Evolutionary conservation across 2,888 invertebrate genomes (phyloP), one percentile per base, ranked within the genome.

Genomic region (Phrixothrix hirtus): DNA sequence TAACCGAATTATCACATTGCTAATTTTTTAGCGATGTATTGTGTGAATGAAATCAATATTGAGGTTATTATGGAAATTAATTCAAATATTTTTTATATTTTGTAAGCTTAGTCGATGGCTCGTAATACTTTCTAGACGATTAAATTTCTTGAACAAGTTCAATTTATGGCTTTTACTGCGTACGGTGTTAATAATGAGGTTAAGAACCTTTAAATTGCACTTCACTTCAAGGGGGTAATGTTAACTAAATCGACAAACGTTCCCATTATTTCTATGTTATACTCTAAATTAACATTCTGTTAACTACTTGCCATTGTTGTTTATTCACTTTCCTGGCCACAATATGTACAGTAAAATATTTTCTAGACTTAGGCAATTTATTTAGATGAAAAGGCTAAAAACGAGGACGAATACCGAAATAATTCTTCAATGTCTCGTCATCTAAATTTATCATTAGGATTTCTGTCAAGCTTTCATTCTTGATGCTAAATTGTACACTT

Each of bases 201-300:
- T 21, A 21, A 21, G 7, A 5, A 21, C 25, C n/a, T n/a, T 29
- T 27, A 35, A 45, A 35, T 45, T 38, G 26, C 21, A 46, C 45
- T 46, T 47, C 32, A 35, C 46, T 52, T 52, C 45, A 52, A 42
- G 47, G 46, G 47, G 52, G 52, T 47, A 37, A 53, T 47, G 47
- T 53, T 47, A 53, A 53, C 48, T 53, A 53, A 32, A 43, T 37
- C 42, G 37, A 53, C 47, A 53, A 53, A 53, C 47, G 42, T 46
- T 31, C 52, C 47, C 52, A 53, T 53, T 53, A 53, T 46, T 53
- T 42, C 46, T 37, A 26, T 37, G 31, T 43, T 42, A 36, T 17
- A 47, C 47, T 36, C 21, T 26, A 53, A 53, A 47, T 53, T 46
- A 43, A 46, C 43, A 47, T 46, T 42, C 30, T 37, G 26, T 30